Percentiles rank a stretch among this genome's conserved stretches.
These are phyloP conservation scores for Pyrgus malvae DNA, from an alignment of 2,888 invertebrate species.

Conservation along the genomic window DNA sequence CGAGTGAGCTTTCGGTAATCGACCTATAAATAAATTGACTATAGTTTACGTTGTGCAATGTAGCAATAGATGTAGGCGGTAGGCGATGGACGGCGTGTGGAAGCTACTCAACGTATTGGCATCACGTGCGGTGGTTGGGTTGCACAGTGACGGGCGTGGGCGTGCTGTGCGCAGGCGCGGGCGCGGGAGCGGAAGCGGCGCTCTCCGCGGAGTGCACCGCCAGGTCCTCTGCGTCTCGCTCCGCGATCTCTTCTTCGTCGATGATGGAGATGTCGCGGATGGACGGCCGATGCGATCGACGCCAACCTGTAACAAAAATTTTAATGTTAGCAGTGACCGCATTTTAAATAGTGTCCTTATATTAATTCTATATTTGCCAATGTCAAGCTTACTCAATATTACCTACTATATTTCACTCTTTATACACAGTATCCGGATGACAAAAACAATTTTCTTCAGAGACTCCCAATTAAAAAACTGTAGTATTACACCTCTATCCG, in stretches of 20 bases:
- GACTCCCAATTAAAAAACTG: too few relatives aligned
- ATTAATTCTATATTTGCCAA: too few relatives aligned
- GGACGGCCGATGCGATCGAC: conserved; percentile 90
- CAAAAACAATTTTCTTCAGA: too few relatives aligned
- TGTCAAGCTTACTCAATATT: too few relatives aligned
- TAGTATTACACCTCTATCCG: too few relatives aligned
- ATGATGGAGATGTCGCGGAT: conserved; percentile 94
- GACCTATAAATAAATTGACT: too few relatives aligned
- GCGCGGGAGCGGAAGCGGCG: conserved; percentile 45
- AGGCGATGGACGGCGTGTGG: background rate
- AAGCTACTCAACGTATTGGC: background rate
- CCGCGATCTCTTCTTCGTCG: conserved; percentile 89
- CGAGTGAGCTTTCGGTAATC: too few relatives aligned
- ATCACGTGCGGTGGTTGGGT: conserved; percentile 61
- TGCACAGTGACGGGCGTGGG: conserved; percentile 71
- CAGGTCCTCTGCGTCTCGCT: conserved; percentile 66
- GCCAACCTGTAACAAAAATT: conserved; percentile 82
- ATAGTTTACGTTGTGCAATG: too few relatives aligned
- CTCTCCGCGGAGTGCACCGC: conserved; percentile 40
- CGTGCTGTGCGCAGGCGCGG: conserved; percentile 52
- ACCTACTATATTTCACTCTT: too few relatives aligned
- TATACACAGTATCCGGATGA: too few relatives aligned
- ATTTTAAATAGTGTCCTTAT: too few relatives aligned
- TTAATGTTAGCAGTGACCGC: background rate
- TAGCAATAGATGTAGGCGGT: too few relatives aligned